These are phyloP conservation scores for Sinelater perroti DNA, from an alignment of 2,888 invertebrate genomes.

Conservation along the genomic window DNA sequence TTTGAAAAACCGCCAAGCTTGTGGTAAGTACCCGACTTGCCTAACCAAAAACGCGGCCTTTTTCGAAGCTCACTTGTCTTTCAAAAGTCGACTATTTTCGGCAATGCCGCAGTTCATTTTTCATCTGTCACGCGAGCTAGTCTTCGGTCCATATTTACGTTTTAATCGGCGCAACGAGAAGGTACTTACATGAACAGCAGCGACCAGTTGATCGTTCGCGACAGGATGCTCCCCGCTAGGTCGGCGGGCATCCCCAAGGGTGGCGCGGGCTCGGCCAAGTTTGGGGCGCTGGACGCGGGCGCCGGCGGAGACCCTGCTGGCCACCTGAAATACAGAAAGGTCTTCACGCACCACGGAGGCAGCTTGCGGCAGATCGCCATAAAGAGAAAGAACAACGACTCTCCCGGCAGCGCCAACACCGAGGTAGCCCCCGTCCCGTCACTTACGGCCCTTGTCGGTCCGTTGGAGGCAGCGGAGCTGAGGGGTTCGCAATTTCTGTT, in stretches of 20 bases:
- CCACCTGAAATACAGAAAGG: slow-evolving; percentile 10
- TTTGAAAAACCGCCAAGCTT: no score
- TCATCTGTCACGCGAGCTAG: slow-evolving; percentile 35
- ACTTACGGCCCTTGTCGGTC: no score
- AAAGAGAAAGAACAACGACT: slow-evolving; percentile 53
- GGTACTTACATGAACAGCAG: slow-evolving; percentile 13
- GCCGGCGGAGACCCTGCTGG: slow-evolving; percentile 1
- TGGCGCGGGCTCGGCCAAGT: slow-evolving; percentile 8
- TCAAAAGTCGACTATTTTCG: slow-evolving; percentile 35
- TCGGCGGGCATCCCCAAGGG: slow-evolving; percentile 6
- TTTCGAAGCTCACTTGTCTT: slow-evolving; percentile 10
- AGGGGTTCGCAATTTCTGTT: no score
- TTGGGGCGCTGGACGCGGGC: slow-evolving; percentile 2
- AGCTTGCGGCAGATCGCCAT: slow-evolving; percentile 56
- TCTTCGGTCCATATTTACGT: neutral
- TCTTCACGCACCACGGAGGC: slow-evolving; percentile 13
- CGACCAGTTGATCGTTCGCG: slow-evolving; percentile 42
- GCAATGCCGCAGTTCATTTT: slow-evolving; percentile 40
- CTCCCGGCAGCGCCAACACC: slow-evolving; percentile 42
- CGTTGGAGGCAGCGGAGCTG: no score
- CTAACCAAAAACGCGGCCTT: no score
- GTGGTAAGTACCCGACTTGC: no score
- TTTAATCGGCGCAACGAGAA: slow-evolving; percentile 1
- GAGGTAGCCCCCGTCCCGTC: no score
- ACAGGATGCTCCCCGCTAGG: no score